phyloP scores from a whole-genome alignment of 2,888 invertebrate species.

The Xestia sexstrigata region DNA sequence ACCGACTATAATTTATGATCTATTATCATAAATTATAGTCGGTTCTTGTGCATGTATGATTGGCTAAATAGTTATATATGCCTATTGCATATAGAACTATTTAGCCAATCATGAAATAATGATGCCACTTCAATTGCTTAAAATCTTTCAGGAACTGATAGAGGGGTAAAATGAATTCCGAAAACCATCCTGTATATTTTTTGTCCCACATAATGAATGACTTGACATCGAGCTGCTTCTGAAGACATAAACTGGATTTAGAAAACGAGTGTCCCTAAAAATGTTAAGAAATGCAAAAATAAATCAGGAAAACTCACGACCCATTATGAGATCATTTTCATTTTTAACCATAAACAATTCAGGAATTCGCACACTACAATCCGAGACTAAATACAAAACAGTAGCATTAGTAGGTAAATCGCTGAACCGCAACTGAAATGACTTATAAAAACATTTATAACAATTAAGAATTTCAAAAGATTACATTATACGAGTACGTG shows the following conservation, averaged over 20 bases:
- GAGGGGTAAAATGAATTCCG: background rate
- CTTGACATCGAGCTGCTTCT: background rate
- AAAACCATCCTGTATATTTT: background rate
- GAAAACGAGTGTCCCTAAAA: background rate
- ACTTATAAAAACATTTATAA: slow-evolving; percentile 29
- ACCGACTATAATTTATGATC: background rate
- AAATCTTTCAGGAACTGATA: background rate
- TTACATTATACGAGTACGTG: slow-evolving; percentile 25
- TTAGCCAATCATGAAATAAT: background rate
- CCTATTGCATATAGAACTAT: too few relatives aligned
- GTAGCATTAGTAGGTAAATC: slow-evolving; percentile 16
- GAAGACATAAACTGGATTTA: background rate
- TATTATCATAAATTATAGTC: too few relatives aligned
- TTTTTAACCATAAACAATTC: slow-evolving; percentile 10
- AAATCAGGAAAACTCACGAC: slow-evolving; percentile 1
- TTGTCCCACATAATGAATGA: background rate
- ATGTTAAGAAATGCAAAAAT: background rate
- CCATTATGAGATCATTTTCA: background rate
- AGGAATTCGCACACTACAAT: slow-evolving; percentile 13
- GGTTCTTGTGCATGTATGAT: too few relatives aligned
- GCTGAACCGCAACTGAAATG: slow-evolving; percentile 23
- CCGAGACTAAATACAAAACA: slow-evolving; percentile 21
- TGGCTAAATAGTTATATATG: too few relatives aligned
- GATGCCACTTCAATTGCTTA: background rate
- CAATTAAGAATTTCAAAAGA: slow-evolving; percentile 45